Evolutionary conservation across 2,797 vertebrate species (phyloP).

Genomic region (Pelochelys cantorii): DNA sequence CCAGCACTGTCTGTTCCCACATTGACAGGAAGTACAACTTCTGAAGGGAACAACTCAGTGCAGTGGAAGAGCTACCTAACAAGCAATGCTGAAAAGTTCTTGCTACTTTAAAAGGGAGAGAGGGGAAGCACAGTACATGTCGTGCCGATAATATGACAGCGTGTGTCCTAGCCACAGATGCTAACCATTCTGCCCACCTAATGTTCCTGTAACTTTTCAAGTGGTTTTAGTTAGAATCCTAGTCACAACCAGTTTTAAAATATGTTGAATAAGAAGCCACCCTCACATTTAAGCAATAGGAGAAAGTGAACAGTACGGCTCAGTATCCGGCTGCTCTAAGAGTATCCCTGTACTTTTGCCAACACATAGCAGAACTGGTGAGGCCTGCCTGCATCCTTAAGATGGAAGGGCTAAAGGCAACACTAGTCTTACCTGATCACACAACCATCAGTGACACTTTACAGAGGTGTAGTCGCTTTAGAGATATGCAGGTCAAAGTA

Average conservation of each 20-base stretch:
- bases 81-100: neutral
- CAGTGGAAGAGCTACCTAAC: neutral
- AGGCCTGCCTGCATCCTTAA: neutral
- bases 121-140: neutral
- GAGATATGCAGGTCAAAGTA: neutral
- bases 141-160: fast-evolving
- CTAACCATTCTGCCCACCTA: neutral
- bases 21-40: neutral
- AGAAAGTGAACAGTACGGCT: conserved; percentile 20
- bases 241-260: neutral
- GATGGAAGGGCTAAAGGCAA: neutral
- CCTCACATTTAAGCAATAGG: neutral
- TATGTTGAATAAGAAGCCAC: neutral
- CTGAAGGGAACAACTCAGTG: neutral
- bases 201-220: neutral
- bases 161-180: neutral
- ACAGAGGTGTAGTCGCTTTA: neutral
- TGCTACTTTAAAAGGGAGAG: neutral
- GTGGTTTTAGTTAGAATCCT: conserved; percentile 7
- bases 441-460: neutral
- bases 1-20: neutral
- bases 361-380: neutral
- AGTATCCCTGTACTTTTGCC: conserved; percentile 9
- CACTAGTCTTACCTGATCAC: too few relatives aligned
- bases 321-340: neutral